Percentiles rank a stretch among this genome's conserved stretches.
Conservation (phyloP, 2,113 vertebrate species). For the Gavialis gangeticus region DNA sequence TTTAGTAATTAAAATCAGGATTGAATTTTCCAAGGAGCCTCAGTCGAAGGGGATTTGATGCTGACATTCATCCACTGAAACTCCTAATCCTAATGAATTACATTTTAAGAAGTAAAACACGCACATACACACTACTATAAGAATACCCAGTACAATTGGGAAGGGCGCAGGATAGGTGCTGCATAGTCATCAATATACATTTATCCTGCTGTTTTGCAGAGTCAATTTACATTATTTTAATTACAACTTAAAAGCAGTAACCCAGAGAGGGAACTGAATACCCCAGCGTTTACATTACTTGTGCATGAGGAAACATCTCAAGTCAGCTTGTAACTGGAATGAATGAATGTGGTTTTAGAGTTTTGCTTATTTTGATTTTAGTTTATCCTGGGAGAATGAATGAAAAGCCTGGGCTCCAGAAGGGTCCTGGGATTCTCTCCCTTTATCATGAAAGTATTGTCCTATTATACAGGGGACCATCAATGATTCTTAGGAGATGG, state of each 20-base stretch:
- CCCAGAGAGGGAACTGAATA: slow-evolving; percentile 8
- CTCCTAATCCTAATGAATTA: slow-evolving; percentile 2
- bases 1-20: not conserved
- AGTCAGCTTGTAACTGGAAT: not conserved
- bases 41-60: not conserved
- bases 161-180: slow-evolving; percentile 13
- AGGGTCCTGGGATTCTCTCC: not conserved
- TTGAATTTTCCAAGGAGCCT: not conserved
- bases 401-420: not conserved
- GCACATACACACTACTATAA: not conserved
- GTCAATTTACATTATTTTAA: slow-evolving; percentile 39
- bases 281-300: slow-evolving; percentile 27
- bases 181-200: slow-evolving; percentile 11
- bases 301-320: not conserved
- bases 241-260: slow-evolving; percentile 39
- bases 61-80: not conserved
- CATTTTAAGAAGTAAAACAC: not conserved
- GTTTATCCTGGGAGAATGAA: not conserved
- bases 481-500: slow-evolving; percentile 21
- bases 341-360: slow-evolving; percentile 36
- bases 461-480: not conserved
- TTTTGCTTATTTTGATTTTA: not conserved
- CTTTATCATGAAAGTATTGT: slow-evolving; percentile 22
- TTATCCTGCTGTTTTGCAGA: not conserved
- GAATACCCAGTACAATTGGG: not conserved